Base-by-base conservation (phyloP, 2,888 invertebrate species). In the Epirrhoe tristata region DNA sequence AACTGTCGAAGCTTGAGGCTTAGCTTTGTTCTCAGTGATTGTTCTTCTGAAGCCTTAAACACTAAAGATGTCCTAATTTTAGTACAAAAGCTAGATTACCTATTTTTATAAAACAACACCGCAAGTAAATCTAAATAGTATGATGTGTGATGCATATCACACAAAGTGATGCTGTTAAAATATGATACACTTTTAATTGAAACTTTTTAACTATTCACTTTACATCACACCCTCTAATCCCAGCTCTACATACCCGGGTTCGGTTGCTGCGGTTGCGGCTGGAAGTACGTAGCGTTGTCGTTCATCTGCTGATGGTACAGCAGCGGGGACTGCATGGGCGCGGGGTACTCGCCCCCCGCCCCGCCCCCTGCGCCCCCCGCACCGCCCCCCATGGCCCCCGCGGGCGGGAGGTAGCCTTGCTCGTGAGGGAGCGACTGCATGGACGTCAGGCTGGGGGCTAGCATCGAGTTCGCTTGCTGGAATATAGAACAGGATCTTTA, bases 231-330 rank as follows among this genome's bases (percentile, higher is more conserved):
- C n/a, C n/a, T n/a, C n/a, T n/a, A n/a, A n/a, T n/a, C n/a, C n/a
- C n/a, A n/a, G n/a, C n/a, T n/a, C 24, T 24, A 24, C 48, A 14
- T 16, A 79, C 81, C 81, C 32, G 76, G 75, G 63, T 77, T 79
- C 12, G 74, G 54, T 62, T 72, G 68, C 48, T 71, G 65, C 53
- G 74, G 72, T 12, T 78, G 79, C 43, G 83, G 84, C 73, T 87
- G 88, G 80, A 86, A 89, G 83, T 86, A 88, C 46, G 81, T 80
- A 8, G 80, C 79, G 72, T 84, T 85, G 63, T 79, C 77, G 69
- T 78, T 77, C 67, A 73, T 80, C 80, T 82, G 85, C 74, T 83
- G 83, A 75, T 85, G 83, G 77, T 81, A 81, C 66, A 80, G 72
- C 67, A 78, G 77, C 52, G 82, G 83, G 63, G 82, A 80, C 61